Conservation (phyloP, 2,113 vertebrate genomes). For the Ptychochromis oligacanthus region DNA sequence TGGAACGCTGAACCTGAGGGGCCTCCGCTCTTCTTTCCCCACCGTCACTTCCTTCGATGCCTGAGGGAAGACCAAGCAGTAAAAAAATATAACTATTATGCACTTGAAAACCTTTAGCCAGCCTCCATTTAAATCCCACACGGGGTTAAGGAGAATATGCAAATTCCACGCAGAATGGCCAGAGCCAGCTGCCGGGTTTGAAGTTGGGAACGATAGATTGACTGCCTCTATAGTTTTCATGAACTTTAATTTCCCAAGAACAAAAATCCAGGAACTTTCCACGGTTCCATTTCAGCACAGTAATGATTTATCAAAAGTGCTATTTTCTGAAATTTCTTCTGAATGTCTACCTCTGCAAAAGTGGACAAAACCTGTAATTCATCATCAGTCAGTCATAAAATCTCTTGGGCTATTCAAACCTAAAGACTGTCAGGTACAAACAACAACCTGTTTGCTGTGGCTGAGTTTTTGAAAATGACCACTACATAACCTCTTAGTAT, state of each 20-base stretch:
- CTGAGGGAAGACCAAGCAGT: slow-evolving; percentile 24
- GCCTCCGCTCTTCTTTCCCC: slow-evolving; percentile 70
- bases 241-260: too few relatives aligned
- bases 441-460: too few relatives aligned
- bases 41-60: not conserved
- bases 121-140: not conserved
- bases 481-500: too few relatives aligned
- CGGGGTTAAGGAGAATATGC: too few relatives aligned
- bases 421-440: too few relatives aligned
- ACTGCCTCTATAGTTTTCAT: not conserved
- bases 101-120: not conserved
- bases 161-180: not conserved
- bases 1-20: slow-evolving; percentile 71
- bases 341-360: not conserved
- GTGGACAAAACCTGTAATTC: too few relatives aligned
- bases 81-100: not conserved
- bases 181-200: not conserved
- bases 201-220: not conserved
- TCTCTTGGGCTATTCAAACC: too few relatives aligned
- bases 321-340: too few relatives aligned
- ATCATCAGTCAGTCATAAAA: too few relatives aligned
- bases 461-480: too few relatives aligned
- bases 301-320: not conserved
- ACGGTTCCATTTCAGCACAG: not conserved
- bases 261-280: too few relatives aligned